Evolutionary conservation across 2,888 invertebrate species (phyloP), one percentile per base, ranked within the genome.

Genomic region (Coleophora flavipennella): DNA sequence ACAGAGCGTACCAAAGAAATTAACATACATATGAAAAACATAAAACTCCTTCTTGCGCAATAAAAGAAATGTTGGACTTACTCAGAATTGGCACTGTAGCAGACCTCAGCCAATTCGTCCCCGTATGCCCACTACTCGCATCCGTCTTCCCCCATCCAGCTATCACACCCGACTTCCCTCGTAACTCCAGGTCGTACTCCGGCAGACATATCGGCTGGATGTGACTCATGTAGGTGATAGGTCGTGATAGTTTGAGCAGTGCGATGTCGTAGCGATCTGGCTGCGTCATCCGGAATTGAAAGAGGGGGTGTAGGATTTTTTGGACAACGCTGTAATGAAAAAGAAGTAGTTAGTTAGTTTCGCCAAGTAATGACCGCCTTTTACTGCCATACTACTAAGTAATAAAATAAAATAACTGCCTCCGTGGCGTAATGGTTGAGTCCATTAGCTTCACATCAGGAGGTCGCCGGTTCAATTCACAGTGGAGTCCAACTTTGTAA

Each of bases 111-210:
- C 93, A 80, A 58, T 94, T 92, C 0, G 94, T 94, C 7, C 94
- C 94, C 10, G 92, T 91, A 48, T 93, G 91, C 0, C 91, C 89
- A 43, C 86, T 87, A 33, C 88, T 89, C 0, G 90, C 85, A 46
- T 92, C 91, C 1, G 92, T 92, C 69, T 94, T 94, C 1, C 94
- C 94, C 94, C 94, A 94, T 0, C 94, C 94, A 0, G 94, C 93
- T 0, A 94, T 92, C 1, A 85, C 76, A 0, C 81, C 85, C 0
- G 72, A 61, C 39, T 72, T 67, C 0, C 84, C 84, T 1, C 76
- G 38, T 1, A 83, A 38, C 25, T 76, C 71, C 51, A 83, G 49
- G 12, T 75, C 76, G 0, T 57, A 42, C 8, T 87, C 85, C 0
- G 94, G 94, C 33, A 94, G 79, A 56, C 94, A 94, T 43, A 94